Evolutionary conservation across 2,797 vertebrate species (phyloP).

Genomic region (Muraenolepis orangiensis): DNA sequence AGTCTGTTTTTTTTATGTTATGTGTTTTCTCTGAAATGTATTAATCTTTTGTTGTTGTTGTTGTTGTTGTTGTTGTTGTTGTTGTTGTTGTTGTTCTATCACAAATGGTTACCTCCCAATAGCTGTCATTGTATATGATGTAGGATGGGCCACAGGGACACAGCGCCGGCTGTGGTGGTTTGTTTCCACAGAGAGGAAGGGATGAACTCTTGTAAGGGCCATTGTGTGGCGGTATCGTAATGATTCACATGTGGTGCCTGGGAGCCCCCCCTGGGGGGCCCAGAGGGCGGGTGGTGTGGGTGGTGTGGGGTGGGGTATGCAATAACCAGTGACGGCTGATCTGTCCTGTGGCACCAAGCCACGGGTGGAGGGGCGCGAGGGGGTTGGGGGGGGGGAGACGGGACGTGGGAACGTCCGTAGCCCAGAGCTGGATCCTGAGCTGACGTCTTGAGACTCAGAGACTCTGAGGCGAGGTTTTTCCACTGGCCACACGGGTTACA

Average conservation of each 20-base stretch:
- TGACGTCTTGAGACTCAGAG: neutral
- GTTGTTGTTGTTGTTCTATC: too few species aligned
- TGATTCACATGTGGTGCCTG: slow-evolving; percentile 43
- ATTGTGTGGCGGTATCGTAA: slow-evolving; percentile 40
- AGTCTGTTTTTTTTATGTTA: too few species aligned
- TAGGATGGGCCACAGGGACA: neutral
- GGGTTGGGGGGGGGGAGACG: neutral
- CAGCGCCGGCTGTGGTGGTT: neutral
- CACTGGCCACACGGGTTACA: neutral
- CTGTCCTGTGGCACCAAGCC: slow-evolving; percentile 3
- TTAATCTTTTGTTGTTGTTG: too few species aligned
- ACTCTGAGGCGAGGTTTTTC: neutral
- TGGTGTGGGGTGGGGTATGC: slow-evolving; percentile 25
- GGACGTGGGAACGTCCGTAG: slow-evolving; percentile 11
- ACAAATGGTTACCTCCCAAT: neutral
- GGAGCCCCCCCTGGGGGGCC: slow-evolving; percentile 9
- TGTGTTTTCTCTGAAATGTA: neutral
- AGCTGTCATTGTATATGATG: neutral
- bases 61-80: too few species aligned
- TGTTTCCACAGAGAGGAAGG: neutral
- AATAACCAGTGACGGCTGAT: neutral
- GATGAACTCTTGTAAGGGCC: slow-evolving; percentile 36
- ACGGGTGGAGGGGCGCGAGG: neutral
- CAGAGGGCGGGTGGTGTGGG: slow-evolving; percentile 34
- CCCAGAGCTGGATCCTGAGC: too few species aligned